Conservation (phyloP, 2,797 vertebrate genomes). For the Setipinna tenuifilis region DNA sequence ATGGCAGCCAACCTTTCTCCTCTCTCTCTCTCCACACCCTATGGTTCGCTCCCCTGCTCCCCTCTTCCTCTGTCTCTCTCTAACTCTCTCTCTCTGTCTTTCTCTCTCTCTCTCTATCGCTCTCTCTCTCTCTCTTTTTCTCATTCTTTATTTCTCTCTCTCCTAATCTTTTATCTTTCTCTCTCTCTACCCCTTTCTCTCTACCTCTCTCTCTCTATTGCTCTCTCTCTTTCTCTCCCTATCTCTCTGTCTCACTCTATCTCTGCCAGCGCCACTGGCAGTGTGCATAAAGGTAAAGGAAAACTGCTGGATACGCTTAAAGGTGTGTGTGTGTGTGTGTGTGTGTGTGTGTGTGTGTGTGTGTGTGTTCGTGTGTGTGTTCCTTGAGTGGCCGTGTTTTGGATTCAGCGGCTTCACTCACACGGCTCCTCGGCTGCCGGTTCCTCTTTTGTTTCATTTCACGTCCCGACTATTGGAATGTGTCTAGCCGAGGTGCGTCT, state of each 20-base stretch:
- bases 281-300: not conserved
- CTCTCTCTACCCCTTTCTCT: not conserved
- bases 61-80: not conserved
- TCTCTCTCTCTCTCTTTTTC: not conserved
- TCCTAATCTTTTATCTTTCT: no score
- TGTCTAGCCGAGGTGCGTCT: not conserved
- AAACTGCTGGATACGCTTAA: not conserved
- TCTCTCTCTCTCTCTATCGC: not conserved
- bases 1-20: not conserved
- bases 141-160: not conserved
- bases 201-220: not conserved
- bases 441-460: slow-evolving; percentile 3
- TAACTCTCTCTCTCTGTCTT: not conserved
- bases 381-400: not conserved
- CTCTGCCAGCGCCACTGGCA: not conserved
- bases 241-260: not conserved
- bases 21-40: not conserved
- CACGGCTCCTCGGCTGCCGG: not conserved
- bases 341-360: not conserved
- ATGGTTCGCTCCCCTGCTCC: not conserved
- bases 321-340: not conserved
- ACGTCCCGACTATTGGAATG: not conserved
- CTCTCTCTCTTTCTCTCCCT: not conserved
- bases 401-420: not conserved
- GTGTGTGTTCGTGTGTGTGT: not conserved